A percentile compares a stretch with the other conserved stretches of the same genome.
phyloP scores from a whole-genome alignment of 2,888 invertebrate species.

The Pantelozetes paolii region DNA sequence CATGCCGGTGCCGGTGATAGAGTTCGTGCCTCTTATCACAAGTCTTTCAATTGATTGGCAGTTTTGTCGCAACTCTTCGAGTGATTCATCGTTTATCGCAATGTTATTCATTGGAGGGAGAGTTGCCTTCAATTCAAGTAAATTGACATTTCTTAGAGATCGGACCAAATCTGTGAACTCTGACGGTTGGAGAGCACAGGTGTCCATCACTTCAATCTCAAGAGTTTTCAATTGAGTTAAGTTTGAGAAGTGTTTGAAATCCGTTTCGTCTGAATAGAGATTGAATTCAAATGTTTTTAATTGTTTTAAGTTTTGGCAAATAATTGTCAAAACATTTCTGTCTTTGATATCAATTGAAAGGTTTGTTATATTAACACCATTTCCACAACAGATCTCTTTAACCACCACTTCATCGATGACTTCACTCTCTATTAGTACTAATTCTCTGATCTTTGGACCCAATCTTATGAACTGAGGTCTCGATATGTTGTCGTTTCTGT shows the following conservation, averaged over 20 bases:
- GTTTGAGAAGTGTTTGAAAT: background rate
- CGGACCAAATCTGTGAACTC: background rate
- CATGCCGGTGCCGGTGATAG: background rate
- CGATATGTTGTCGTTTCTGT: background rate
- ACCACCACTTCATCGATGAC: background rate
- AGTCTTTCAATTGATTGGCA: background rate
- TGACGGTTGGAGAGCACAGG: background rate
- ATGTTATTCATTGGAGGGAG: background rate
- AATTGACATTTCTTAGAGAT: background rate
- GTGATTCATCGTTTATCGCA: background rate
- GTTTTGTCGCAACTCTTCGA: background rate
- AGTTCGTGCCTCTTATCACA: constrained; percentile 13
- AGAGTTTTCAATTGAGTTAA: background rate
- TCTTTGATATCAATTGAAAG: constrained; percentile 2
- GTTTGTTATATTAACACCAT: background rate
- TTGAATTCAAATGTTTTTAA: background rate
- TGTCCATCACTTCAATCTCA: background rate
- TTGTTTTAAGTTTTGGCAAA: background rate
- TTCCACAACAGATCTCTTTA: background rate
- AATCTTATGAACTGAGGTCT: constrained; percentile 13
- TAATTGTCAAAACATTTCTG: background rate
- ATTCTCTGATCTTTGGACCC: background rate
- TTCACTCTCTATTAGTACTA: background rate
- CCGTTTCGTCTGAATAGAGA: background rate
- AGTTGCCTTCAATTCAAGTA: background rate